Evolutionary conservation across 2,113 vertebrate genomes (phyloP), one percentile per base, ranked within the genome.

Genomic region (Brevimyrus niger): DNA sequence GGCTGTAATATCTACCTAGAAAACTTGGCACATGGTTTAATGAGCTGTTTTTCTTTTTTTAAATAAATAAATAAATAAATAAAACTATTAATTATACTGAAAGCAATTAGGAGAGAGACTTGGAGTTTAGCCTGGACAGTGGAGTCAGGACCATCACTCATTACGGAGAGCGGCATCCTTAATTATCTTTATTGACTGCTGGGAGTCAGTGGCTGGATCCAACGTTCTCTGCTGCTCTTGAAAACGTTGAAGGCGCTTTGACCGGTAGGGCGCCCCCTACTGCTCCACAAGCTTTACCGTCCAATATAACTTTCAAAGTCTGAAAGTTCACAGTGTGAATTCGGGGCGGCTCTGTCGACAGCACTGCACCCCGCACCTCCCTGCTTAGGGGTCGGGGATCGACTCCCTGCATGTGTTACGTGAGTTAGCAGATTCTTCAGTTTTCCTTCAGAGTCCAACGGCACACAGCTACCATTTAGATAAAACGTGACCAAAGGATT

Each of bases 51-150:
- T 47, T 84, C 1, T 19, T 55, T 19, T 21, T 55, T 21, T 17
- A 15, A 51, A n/a, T n/a, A n/a, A n/a, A n/a, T n/a, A n/a, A 55
- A 55, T 2, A 55, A 23, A 61, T n/a, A 58, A 76, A 76, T 42
- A 80, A 80, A 85, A 85, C 44, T 85, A 86, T 86, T 53, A 86
- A 86, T 86, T 48, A 86, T 35, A 86, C 13, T 86, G 23, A 51
- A 35, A 50, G 84, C 44, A 46, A 86, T 86, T 86, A 85, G 44
- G 17, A 85, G 46, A 13, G 84, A n/a, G n/a, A 51, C 84, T 51
- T 50, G 48, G 84, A 86, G 13, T 31, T 86, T 48, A 50, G 84
- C 84, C 46, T 35, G 27, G 84, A 15, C 1, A 86, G 46, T n/a
- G 47, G 84, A 85, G 82, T 48, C 82, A 48, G 9, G 21, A 11